Percentiles rank a stretch among this genome's conserved stretches.
Evolutionary conservation across 2,888 invertebrate species (phyloP).

Genomic region (Pachycephus smyrnensis): DNA sequence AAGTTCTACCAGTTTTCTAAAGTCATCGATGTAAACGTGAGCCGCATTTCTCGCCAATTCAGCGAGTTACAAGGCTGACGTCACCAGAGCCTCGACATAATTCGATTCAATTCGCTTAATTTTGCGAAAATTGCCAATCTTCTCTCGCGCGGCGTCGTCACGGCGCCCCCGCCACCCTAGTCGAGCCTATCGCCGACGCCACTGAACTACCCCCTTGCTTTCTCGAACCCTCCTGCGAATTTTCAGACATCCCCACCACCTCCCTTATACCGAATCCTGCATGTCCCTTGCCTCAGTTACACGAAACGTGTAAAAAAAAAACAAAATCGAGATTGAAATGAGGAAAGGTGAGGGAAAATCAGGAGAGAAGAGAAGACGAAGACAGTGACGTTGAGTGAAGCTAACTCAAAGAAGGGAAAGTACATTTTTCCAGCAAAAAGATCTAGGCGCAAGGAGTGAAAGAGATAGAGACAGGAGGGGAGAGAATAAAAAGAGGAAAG

Average conservation of each 20-base stretch:
- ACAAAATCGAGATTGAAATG: neutral
- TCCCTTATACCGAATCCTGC: neutral
- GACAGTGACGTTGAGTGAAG: neutral
- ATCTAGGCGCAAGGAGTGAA: neutral
- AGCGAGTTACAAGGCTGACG: constrained; percentile 62
- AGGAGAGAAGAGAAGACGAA: neutral
- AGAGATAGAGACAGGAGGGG: neutral
- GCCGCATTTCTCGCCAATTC: constrained; percentile 61
- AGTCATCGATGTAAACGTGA: constrained; percentile 37
- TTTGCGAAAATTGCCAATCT: constrained; percentile 63
- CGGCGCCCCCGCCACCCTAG: neutral
- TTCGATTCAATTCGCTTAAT: constrained; percentile 64
- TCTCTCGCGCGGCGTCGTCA: constrained; percentile 35
- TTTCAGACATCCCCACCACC: constrained; percentile 9
- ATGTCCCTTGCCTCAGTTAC: neutral
- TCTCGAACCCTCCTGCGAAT: constrained; percentile 5
- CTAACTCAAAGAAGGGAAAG: neutral
- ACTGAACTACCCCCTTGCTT: neutral
- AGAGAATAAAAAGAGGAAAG: neutral
- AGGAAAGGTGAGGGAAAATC: neutral
- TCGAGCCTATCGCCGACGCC: too few species aligned
- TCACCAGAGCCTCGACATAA: constrained; percentile 59
- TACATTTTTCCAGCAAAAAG: neutral
- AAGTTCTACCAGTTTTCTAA: constrained; percentile 8
- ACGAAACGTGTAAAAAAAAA: neutral